Percentiles rank a stretch among this genome's conserved stretches.
These are phyloP conservation scores for Luffia ferchaultella DNA, from an alignment of 2,888 invertebrate genomes.

Conservation along the genomic window DNA sequence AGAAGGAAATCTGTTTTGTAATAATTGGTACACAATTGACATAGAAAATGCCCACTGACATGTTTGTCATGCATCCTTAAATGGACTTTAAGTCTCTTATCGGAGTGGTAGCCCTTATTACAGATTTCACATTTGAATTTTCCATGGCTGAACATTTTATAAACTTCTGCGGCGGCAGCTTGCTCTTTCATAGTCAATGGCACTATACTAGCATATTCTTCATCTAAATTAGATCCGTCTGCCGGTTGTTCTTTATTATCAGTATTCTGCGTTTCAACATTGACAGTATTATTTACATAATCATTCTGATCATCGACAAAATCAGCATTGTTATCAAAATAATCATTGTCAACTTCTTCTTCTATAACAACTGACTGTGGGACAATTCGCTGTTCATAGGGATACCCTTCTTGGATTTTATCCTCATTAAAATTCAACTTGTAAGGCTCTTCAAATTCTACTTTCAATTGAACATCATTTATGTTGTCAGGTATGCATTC, in stretches of 20 bases:
- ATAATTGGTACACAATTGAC: constrained; percentile 40
- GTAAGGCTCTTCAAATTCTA: constrained; percentile 22
- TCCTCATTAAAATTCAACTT: background rate
- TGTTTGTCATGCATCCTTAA: constrained; percentile 50
- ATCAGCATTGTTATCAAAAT: constrained; percentile 16
- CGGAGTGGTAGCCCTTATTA: constrained; percentile 31
- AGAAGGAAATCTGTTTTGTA: constrained; percentile 48
- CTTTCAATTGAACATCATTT: constrained; percentile 28
- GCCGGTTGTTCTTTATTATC: constrained; percentile 17
- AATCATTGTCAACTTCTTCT: background rate
- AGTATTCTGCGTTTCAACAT: constrained; percentile 5
- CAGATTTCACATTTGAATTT: constrained; percentile 34
- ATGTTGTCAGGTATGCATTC: constrained; percentile 19
- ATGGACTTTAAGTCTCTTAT: constrained; percentile 31
- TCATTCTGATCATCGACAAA: constrained; percentile 20
- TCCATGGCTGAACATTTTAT: constrained; percentile 33
- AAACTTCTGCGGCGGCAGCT: constrained; percentile 38
- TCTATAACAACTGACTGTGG: background rate
- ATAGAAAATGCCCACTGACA: constrained; percentile 34
- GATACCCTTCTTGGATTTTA: too few relatives aligned
- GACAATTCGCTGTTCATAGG: background rate
- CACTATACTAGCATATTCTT: constrained; percentile 43
- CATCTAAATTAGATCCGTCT: constrained; percentile 36
- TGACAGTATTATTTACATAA: constrained; percentile 2
- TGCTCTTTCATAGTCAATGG: constrained; percentile 42